Evolutionary conservation across 2,113 vertebrate species (phyloP).

Genomic region (Pardalotus punctatus): DNA sequence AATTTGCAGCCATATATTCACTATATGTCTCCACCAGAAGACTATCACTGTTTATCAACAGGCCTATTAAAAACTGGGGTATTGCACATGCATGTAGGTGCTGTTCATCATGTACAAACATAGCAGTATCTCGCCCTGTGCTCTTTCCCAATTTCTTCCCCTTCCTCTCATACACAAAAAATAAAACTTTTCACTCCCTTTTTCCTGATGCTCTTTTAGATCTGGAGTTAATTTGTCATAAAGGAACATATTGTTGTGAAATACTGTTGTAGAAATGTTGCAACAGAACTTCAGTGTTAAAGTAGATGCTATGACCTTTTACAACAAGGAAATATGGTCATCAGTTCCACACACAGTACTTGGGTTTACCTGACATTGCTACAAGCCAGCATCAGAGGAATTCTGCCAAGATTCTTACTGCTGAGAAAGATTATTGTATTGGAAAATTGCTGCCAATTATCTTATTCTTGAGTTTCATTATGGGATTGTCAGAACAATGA

Average conservation of each 20-base stretch:
- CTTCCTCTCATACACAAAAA: background rate
- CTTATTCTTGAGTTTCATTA: background rate
- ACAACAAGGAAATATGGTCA: background rate
- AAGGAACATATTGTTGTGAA: background rate
- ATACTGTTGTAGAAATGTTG: background rate
- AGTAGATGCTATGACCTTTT: background rate
- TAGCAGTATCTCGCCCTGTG: background rate
- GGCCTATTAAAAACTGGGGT: background rate
- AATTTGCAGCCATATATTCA: background rate
- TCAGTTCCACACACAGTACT: background rate
- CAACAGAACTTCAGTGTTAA: background rate
- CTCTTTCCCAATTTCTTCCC: background rate
- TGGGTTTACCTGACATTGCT: background rate
- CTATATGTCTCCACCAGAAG: background rate
- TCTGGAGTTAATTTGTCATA: background rate
- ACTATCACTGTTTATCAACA: background rate
- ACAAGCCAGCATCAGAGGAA: background rate
- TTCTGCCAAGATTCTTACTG: background rate
- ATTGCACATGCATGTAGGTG: background rate
- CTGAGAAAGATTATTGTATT: background rate
- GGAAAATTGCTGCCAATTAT: background rate
- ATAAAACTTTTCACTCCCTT: background rate
- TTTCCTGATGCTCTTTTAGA: background rate
- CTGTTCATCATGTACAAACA: accelerated
- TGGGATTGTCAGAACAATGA: background rate